A percentile compares a stretch with the other conserved stretches of the same genome.
Conservation (phyloP, 2,113 vertebrate species). For the Chitala chitala region DNA sequence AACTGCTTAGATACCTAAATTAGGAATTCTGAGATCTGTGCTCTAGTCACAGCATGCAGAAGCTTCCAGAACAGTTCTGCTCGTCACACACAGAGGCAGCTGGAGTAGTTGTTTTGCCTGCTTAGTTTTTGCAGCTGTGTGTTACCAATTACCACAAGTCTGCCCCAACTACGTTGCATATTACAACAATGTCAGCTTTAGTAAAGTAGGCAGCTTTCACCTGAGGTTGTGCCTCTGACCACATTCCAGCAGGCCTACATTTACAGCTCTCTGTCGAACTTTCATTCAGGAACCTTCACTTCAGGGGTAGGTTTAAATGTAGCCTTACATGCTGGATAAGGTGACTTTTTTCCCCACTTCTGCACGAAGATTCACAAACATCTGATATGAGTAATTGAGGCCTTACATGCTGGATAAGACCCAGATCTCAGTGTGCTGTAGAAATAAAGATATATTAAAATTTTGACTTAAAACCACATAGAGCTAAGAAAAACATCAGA, state of each 20-base stretch:
- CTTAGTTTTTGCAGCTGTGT: neutral
- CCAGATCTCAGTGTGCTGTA: neutral
- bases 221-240: neutral
- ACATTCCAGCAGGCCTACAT: neutral
- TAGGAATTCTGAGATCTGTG: too few relatives aligned
- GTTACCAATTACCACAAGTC: neutral
- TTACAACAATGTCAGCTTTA: too few relatives aligned
- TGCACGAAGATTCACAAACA: neutral
- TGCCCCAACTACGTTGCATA: too few relatives aligned
- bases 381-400: neutral
- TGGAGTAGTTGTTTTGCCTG: too few relatives aligned
- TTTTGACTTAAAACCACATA: constrained; percentile 10
- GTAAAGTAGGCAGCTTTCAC: neutral
- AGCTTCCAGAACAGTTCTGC: too few relatives aligned
- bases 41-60: too few relatives aligned
- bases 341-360: constrained; percentile 9
- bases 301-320: neutral
- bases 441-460: constrained; percentile 4
- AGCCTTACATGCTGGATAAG: neutral
- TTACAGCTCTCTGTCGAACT: neutral
- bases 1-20: too few relatives aligned
- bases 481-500: neutral
- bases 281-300: neutral
- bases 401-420: neutral
- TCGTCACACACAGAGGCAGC: too few relatives aligned